A percentile compares a stretch with the other conserved stretches of the same genome.
Evolutionary conservation across 2,797 vertebrate species (phyloP).

Genomic region (Acipenser oxyrinchus): DNA sequence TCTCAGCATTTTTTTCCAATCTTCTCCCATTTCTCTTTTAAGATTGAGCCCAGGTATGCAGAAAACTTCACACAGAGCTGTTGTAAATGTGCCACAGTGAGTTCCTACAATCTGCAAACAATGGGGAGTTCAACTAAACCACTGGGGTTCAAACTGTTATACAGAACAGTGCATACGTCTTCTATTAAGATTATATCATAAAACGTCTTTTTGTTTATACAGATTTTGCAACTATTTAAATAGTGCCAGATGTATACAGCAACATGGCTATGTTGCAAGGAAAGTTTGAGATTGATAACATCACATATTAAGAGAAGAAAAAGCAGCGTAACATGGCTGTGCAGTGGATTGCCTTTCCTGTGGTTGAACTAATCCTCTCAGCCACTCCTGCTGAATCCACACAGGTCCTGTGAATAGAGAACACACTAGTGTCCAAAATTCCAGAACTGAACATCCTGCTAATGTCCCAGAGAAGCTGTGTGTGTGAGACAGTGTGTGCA

Average conservation of each 20-base stretch:
- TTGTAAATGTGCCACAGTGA: too few species aligned
- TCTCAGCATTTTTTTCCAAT: too few species aligned
- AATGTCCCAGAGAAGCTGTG: slow-evolving; percentile 4
- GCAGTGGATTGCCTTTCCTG: too few species aligned
- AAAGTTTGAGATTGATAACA: slow-evolving; percentile 15
- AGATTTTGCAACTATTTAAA: slow-evolving; percentile 10
- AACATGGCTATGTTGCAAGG: slow-evolving; percentile 14
- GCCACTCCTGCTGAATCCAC: slow-evolving; percentile 4
- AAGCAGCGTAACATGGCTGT: too few species aligned
- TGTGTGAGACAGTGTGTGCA: slow-evolving; percentile 6
- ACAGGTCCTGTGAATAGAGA: slow-evolving; percentile 13
- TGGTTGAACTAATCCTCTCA: neutral
- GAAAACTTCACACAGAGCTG: too few species aligned
- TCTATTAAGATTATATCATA: too few species aligned
- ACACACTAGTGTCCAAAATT: slow-evolving; percentile 13
- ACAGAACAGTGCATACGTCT: too few species aligned
- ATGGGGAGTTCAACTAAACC: too few species aligned
- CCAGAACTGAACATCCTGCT: slow-evolving; percentile 7
- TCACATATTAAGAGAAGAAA: neutral
- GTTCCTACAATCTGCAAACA: too few species aligned
- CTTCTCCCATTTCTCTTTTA: too few species aligned
- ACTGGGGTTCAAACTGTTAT: too few species aligned
- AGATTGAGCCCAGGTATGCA: too few species aligned
- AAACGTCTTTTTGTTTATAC: neutral
- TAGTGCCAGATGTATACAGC: slow-evolving; percentile 15